Base-by-base conservation (phyloP, 1,140 invertebrate genomes). In the Diploscapter pachys region DNA sequence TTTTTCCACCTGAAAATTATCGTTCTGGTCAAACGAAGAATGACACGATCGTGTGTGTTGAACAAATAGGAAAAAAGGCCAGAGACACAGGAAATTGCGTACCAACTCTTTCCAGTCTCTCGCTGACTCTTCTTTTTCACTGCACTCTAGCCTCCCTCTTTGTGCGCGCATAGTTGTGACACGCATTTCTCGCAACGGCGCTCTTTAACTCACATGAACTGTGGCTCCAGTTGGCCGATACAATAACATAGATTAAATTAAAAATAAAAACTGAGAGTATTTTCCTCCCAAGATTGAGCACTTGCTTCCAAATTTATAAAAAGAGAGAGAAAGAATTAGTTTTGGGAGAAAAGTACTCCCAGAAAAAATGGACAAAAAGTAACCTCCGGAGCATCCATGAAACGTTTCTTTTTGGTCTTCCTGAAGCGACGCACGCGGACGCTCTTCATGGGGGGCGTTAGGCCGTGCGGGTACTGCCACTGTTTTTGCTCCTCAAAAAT, bases 321-420 rank as follows among this genome's bases (percentile, higher is more conserved):
- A 31, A 31, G 1, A 31, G 1, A 31, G 1, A 31, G 1, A 31
- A 31, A 61, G 11, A 11, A 11, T 61, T 61, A 61, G 11, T 31
- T 31, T 31, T 31, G 31, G 31, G 31, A 31, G 31, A 13, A 61
- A 2, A 11, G 13, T 13, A 61, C 57, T 61, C 13, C 48, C 52
- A 11, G 6, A 51, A 5, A 65, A 5, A 68, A 52, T 68, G 54
- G 3, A 52, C 31, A 31, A 31, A 31, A 31, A 31, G 31, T 31
- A 31, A 31, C 31, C 54, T 85, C 80, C 13, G 83, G 81, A 3
- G 80, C 83, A 72, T 84, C 83, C 79, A 84, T 81, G 62, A 81
- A 85, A 72, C 82, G 85, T 71, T 85, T 85, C 76, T 85, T 84
- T 65, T 84, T 84, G 0, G 81, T 82, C 67, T 84, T 84, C 50